Evolutionary conservation across 2,797 vertebrate species (phyloP).

Genomic region (Malacoraja senta): DNA sequence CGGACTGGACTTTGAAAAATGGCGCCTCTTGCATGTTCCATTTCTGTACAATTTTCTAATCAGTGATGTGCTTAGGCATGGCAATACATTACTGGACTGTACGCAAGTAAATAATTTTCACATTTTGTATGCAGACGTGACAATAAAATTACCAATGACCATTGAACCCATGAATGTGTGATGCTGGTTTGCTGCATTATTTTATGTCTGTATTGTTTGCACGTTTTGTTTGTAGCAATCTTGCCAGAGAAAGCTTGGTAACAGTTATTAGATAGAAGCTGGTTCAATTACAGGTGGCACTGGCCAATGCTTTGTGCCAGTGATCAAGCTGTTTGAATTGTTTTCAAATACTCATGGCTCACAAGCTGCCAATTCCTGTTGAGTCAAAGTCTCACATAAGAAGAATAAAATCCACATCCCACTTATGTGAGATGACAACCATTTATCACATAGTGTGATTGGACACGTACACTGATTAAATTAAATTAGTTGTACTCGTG

Average conservation of each 20-base stretch:
- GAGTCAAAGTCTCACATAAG: background rate
- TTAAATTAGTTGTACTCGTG: background rate
- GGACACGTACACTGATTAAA: background rate
- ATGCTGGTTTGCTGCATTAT: background rate
- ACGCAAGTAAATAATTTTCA: too few relatives aligned
- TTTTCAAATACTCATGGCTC: background rate
- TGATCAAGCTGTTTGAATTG: background rate
- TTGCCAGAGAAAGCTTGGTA: background rate
- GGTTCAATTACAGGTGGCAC: background rate
- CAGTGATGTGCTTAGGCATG: too few relatives aligned
- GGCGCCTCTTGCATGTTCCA: too few relatives aligned
- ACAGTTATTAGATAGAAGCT: background rate
- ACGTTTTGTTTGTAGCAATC: background rate
- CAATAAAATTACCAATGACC: too few relatives aligned
- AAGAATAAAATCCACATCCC: background rate
- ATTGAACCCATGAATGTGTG: background rate
- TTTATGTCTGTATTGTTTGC: background rate
- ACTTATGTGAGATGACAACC: background rate
- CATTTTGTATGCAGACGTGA: too few relatives aligned
- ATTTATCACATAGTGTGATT: slow-evolving; percentile 2
- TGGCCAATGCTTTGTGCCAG: background rate
- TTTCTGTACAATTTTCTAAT: too few relatives aligned
- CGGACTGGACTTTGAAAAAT: too few relatives aligned
- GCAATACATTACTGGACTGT: too few relatives aligned
- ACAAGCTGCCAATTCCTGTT: background rate